Percentiles rank a stretch among this genome's conserved stretches.
phyloP scores from a whole-genome alignment of 2,888 invertebrate genomes.

The Melanostoma mellinum region DNA sequence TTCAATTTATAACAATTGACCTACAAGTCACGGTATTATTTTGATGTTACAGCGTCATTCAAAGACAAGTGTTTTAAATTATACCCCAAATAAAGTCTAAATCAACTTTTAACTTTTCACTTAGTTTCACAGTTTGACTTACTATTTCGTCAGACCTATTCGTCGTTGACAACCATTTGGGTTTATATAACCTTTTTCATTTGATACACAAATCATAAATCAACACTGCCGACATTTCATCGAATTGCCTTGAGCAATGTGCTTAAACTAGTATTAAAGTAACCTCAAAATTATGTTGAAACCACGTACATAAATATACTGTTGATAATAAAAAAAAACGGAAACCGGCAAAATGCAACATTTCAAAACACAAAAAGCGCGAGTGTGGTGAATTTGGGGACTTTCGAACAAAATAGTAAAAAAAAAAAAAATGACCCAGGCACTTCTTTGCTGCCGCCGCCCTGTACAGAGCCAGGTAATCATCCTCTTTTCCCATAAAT shows the following conservation, averaged over 20 bases:
- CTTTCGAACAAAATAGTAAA: slow-evolving; percentile 20
- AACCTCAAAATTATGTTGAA: slow-evolving; percentile 61
- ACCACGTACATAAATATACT: slow-evolving; percentile 46
- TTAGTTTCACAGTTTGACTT: too few species aligned
- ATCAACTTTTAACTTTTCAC: too few species aligned
- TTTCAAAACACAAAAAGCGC: slow-evolving; percentile 52
- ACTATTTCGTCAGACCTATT: too few species aligned
- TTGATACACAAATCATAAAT: slow-evolving; percentile 3
- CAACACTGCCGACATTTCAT: neutral
- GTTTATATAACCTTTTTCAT: too few species aligned
- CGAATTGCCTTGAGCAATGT: slow-evolving; percentile 47
- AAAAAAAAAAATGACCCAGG: neutral
- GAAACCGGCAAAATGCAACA: slow-evolving; percentile 61
- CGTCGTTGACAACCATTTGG: too few species aligned
- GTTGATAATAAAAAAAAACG: slow-evolving; percentile 27
- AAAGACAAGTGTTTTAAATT: too few species aligned
- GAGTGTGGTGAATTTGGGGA: slow-evolving; percentile 56
- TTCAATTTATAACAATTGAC: too few species aligned
- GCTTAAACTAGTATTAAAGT: slow-evolving; percentile 31
- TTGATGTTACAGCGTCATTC: too few species aligned
- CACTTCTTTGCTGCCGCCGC: slow-evolving; percentile 33
- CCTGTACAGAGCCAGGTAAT: slow-evolving; percentile 33
- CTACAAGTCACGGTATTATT: too few species aligned
- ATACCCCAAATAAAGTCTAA: too few species aligned
- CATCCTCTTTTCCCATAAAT: slow-evolving; percentile 9